A percentile compares a stretch with the other conserved stretches of the same genome.
phyloP scores from a whole-genome alignment of 2,797 vertebrate genomes.

The Todus mexicanus region DNA sequence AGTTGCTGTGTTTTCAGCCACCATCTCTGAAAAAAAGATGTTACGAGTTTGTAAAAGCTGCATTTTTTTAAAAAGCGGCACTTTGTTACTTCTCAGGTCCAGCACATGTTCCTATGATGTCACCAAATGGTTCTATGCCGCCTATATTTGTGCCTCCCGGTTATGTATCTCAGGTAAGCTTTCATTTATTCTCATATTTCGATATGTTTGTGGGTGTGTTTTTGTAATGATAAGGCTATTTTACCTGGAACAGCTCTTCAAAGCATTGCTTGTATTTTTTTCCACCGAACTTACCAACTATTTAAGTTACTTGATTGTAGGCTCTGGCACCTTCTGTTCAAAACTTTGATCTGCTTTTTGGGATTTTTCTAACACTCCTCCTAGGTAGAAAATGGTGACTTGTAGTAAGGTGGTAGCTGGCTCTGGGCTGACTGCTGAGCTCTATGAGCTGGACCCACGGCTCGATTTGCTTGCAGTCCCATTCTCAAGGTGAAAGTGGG shows the following conservation, averaged over 20 bases:
- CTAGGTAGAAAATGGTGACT: neutral
- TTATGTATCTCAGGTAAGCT: conserved; percentile 79
- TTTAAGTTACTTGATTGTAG: neutral
- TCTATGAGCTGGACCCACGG: neutral
- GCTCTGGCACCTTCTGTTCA: neutral
- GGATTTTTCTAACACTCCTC: neutral
- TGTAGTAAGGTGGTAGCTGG: neutral
- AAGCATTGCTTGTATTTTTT: neutral
- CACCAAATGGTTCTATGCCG: conserved; percentile 80
- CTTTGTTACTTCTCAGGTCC: conserved; percentile 72
- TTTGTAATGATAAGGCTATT: neutral
- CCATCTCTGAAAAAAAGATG: no score
- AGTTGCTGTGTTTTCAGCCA: neutral
- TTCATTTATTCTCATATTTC: neutral
- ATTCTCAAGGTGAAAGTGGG: neutral
- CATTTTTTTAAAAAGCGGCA: neutral
- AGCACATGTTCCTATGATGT: conserved; percentile 82
- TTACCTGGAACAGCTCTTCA: neutral
- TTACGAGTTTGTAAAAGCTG: neutral
- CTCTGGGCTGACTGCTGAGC: neutral
- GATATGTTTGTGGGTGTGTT: neutral
- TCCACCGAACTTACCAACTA: neutral
- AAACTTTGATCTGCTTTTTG: neutral
- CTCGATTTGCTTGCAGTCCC: neutral
- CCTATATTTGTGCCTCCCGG: conserved; percentile 82